phyloP scores from a whole-genome alignment of 2,888 invertebrate species.

The Crossocerus cetratus region DNA sequence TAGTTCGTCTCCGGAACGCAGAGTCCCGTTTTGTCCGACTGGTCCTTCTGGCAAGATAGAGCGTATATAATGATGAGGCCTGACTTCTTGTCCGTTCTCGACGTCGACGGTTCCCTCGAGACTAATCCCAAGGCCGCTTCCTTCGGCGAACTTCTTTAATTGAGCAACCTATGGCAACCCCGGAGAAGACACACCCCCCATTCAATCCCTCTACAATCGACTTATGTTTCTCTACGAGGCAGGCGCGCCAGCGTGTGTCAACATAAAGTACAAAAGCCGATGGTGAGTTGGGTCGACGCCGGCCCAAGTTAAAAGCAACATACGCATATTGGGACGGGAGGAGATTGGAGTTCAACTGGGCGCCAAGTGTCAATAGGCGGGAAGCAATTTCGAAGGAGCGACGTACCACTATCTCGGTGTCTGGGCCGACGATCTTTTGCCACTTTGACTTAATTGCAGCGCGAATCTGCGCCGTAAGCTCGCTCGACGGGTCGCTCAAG shows the following conservation, averaged over 20 bases:
- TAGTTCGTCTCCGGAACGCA: slow-evolving; percentile 96
- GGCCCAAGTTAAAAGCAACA: too few species aligned
- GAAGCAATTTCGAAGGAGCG: background rate
- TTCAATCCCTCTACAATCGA: background rate
- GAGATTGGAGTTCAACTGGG: too few species aligned
- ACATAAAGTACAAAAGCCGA: too few species aligned
- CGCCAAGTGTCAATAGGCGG: background rate
- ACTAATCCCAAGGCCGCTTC: slow-evolving; percentile 96
- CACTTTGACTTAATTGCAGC: slow-evolving; percentile 89
- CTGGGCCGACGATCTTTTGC: slow-evolving; percentile 87
- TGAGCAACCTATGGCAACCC: slow-evolving; percentile 86
- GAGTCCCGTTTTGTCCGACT: slow-evolving; percentile 92
- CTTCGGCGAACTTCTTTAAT: slow-evolving; percentile 92
- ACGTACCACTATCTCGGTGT: slow-evolving; percentile 90
- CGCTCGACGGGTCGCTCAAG: slow-evolving; percentile 76
- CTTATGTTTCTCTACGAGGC: too few species aligned
- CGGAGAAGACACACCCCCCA: background rate
- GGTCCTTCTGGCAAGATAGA: slow-evolving; percentile 98
- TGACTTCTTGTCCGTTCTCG: slow-evolving; percentile 96
- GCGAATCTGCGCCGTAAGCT: slow-evolving; percentile 82
- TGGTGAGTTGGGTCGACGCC: too few species aligned
- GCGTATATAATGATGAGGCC: slow-evolving; percentile 99
- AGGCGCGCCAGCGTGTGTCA: too few species aligned
- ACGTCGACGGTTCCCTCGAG: slow-evolving; percentile 99
- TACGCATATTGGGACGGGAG: too few species aligned